These are phyloP conservation scores for Xyrichtys novacula DNA, from an alignment of 2,797 vertebrate species.

Conservation along the genomic window DNA sequence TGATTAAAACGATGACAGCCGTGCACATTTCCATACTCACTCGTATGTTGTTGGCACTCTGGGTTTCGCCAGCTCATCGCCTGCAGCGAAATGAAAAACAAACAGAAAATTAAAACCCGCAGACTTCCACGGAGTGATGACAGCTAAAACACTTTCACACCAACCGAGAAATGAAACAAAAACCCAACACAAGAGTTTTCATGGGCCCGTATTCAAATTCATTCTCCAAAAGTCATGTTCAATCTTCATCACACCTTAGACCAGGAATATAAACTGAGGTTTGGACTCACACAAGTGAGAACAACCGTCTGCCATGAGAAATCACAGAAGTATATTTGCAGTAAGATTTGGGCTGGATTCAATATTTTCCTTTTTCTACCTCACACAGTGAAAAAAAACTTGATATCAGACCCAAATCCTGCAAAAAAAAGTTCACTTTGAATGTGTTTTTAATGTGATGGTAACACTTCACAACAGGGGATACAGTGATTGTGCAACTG, in stretches of 20 bases:
- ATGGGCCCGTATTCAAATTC: constrained; percentile 3
- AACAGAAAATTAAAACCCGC: constrained; percentile 8
- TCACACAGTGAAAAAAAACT: constrained; percentile 23
- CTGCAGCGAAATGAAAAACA: constrained; percentile 80
- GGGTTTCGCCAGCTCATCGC: constrained; percentile 92
- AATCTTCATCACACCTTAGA: constrained; percentile 53
- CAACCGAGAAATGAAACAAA: constrained; percentile 18
- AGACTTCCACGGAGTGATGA: constrained; percentile 18
- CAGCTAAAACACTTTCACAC: constrained; percentile 28
- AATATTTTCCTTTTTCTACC: neutral
- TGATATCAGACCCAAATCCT: constrained; percentile 34
- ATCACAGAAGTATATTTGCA: constrained; percentile 37
- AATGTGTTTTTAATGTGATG: constrained; percentile 24
- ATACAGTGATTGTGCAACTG: neutral
- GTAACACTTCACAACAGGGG: constrained; percentile 64
- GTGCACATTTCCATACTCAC: constrained; percentile 84
- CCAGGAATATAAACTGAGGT: constrained; percentile 50
- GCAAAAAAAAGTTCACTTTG: constrained; percentile 28
- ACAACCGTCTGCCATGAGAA: constrained; percentile 23
- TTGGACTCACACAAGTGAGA: constrained; percentile 30
- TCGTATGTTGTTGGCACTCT: constrained; percentile 86
- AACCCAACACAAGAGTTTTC: constrained; percentile 30
- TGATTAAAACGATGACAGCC: neutral
- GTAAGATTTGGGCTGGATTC: constrained; percentile 43
- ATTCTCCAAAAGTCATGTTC: constrained; percentile 41